phyloP scores from a whole-genome alignment of 2,797 vertebrate genomes.

The Sardinella longiceps region DNA sequence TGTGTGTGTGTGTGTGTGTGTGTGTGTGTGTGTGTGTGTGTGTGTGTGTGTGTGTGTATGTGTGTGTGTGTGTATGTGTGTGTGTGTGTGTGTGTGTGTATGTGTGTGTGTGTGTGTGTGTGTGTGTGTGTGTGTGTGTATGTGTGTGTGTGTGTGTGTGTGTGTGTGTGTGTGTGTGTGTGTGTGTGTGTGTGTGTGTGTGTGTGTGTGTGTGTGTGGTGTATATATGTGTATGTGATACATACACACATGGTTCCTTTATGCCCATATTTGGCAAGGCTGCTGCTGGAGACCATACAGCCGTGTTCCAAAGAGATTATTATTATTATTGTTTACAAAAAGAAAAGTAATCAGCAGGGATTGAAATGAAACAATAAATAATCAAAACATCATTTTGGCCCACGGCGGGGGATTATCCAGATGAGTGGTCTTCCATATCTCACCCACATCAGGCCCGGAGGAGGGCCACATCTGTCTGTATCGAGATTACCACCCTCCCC shows the following conservation, averaged over 20 bases:
- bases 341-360: not conserved
- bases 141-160: no score
- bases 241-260: no score
- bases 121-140: no score
- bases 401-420: not conserved
- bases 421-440: not conserved
- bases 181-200: not conserved
- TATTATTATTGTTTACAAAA: not conserved
- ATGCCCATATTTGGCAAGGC: not conserved
- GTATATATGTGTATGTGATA: not conserved
- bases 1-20: no score
- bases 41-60: no score
- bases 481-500: no score
- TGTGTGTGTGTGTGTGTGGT: not conserved
- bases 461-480: not conserved
- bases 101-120: no score
- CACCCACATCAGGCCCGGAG: not conserved
- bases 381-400: not conserved
- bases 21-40: no score
- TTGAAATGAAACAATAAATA: not conserved
- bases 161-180: no score
- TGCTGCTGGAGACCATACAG: not conserved
- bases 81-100: no score
- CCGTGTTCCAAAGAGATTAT: not conserved
- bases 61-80: no score